phyloP scores from a whole-genome alignment of 1,140 invertebrate genomes.

The Drosophila auraria region DNA sequence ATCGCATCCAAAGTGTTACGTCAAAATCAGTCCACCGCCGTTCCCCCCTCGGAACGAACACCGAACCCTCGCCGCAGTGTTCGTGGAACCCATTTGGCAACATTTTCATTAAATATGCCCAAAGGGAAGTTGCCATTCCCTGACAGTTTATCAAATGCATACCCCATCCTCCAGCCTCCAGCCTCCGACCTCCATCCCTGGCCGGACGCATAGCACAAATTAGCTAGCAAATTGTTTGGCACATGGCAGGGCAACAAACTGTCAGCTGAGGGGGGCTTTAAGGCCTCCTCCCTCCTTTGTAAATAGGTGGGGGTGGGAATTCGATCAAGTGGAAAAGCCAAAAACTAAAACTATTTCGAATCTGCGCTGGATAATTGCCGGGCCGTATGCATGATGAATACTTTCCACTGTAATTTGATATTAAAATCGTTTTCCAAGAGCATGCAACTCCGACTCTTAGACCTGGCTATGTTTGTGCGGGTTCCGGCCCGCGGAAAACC shows the following conservation, averaged over 20 bases:
- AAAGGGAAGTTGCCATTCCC: constrained; percentile 82
- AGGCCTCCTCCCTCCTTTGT: neutral
- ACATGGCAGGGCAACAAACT: constrained; percentile 56
- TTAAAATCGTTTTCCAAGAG: constrained; percentile 40
- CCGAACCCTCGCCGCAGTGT: neutral
- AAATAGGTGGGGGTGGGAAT: constrained; percentile 1
- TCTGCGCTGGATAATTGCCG: constrained; percentile 41
- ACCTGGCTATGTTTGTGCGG: constrained; percentile 3
- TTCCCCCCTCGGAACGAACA: neutral
- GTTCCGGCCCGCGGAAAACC: constrained; percentile 22
- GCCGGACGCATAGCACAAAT: constrained; percentile 68
- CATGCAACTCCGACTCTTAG: constrained; percentile 21
- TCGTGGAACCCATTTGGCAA: constrained; percentile 70
- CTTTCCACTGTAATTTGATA: constrained; percentile 44
- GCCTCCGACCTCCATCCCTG: neutral
- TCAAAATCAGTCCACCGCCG: constrained; percentile 63
- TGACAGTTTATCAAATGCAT: constrained; percentile 83
- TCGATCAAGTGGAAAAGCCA: constrained; percentile 56
- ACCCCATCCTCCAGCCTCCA: constrained; percentile 15
- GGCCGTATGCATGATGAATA: constrained; percentile 39
- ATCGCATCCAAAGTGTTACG: constrained; percentile 83
- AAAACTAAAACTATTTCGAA: constrained; percentile 54
- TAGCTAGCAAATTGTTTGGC: constrained; percentile 78
- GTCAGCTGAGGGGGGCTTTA: constrained; percentile 17
- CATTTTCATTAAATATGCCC: constrained; percentile 83